Percentiles rank a stretch among this genome's conserved stretches.
Evolutionary conservation across 2,888 invertebrate genomes (phyloP).

Genomic region (Thera obeliscata): DNA sequence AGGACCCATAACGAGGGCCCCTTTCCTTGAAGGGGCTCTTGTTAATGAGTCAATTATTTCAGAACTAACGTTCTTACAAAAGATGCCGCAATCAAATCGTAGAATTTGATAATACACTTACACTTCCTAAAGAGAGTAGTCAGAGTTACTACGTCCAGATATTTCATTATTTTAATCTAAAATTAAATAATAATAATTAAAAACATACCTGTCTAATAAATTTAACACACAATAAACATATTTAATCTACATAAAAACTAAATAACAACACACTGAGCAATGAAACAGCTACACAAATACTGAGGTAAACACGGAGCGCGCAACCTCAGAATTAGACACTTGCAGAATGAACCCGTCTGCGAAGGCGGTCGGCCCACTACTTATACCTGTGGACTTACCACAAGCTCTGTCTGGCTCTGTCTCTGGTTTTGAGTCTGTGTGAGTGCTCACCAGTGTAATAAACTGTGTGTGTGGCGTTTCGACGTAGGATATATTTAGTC

Average conservation of each 20-base stretch:
- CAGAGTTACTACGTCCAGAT: neutral
- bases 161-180: neutral
- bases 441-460: too few species aligned
- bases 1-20: too few species aligned
- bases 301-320: slow-evolving; percentile 26
- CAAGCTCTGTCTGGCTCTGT: too few species aligned
- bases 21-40: too few species aligned
- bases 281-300: slow-evolving; percentile 32
- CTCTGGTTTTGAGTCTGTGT: too few species aligned
- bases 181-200: neutral
- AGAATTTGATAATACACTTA: too few species aligned
- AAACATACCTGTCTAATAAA: neutral
- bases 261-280: slow-evolving; percentile 11
- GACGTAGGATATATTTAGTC: too few species aligned
- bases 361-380: slow-evolving; percentile 1
- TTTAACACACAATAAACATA: neutral
- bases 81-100: too few species aligned
- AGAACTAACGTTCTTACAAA: too few species aligned
- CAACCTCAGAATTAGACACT: slow-evolving; percentile 21
- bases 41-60: too few species aligned
- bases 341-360: slow-evolving; percentile 30
- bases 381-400: neutral
- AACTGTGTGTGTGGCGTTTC: too few species aligned
- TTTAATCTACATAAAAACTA: neutral
- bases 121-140: too few species aligned